Evolutionary conservation across 1,140 invertebrate genomes (phyloP), one percentile per base, ranked within the genome.

Genomic region (Vanessa tameamea): DNA sequence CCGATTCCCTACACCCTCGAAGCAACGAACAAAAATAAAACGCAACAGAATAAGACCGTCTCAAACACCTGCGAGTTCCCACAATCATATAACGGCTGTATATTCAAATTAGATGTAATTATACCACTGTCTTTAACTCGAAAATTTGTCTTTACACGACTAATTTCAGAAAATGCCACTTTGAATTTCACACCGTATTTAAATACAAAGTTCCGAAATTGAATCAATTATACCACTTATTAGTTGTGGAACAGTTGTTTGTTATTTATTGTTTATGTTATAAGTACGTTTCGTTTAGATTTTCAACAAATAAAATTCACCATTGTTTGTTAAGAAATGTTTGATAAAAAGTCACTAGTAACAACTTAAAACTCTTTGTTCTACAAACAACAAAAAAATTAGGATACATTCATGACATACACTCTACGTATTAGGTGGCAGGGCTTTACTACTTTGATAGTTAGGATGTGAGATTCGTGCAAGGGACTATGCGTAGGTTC

Each of bases 61-160:
- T 43, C 31, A 13, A 57, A 8, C 79, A 78, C 47, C 64, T 74
- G 80, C 26, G 14, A 23, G 26, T 68, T 82, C 78, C 73, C 80
- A 82, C 75, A 71, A 15, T 63, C 20, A 4, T 53, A 11, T 53
- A 53, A 20, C n/a, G 48, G 37, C 9, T 53, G 47, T 78, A 67
- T 77, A 74, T 79, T 77, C 75, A 79, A 79, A 79, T 75, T 69
- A 74, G 57, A n/a, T 72, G 72, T 75, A 79, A 79, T 79, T 79
- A 74, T 64, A 75, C 66, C 47, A 31, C 53, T 37, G 69, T 73
- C 61, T 74, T 53, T 47, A 61, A 74, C 65, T 67, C 64, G 68
- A 77, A 74, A 73, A 73, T 68, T 76, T 65, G 69, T 72, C 64
- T 66, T 59, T 69, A 70, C 66, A 51, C 72, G 65, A 74, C 72